A percentile compares a stretch with the other conserved stretches of the same genome.
Evolutionary conservation across 2,888 invertebrate species (phyloP).

Genomic region (Nasonia oneida): DNA sequence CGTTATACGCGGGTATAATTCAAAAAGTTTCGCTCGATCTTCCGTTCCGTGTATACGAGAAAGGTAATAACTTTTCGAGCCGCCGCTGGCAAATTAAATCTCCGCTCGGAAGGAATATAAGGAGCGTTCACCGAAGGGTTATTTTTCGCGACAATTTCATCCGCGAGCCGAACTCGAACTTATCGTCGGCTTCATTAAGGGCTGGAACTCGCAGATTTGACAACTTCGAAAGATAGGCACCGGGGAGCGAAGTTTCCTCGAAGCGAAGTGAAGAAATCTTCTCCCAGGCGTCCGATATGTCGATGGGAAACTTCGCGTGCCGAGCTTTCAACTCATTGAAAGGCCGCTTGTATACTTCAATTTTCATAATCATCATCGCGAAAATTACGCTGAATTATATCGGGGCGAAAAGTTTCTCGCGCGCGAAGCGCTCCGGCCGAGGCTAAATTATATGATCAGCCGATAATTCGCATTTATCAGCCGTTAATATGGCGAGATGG

Average conservation of each 20-base stretch:
- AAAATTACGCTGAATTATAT: conserved; percentile 48
- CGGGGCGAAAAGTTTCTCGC: not conserved
- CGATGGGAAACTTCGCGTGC: conserved; percentile 16
- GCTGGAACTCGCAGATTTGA: conserved; percentile 53
- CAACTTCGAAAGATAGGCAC: conserved; percentile 19
- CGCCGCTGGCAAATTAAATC: conserved; percentile 4
- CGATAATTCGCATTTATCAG: not conserved
- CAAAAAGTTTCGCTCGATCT: not conserved
- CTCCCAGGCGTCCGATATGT: conserved; percentile 9
- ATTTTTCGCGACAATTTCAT: conserved; percentile 18
- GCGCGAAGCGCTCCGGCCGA: not conserved
- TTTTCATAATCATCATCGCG: conserved; percentile 51
- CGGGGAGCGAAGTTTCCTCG: conserved; percentile 26
- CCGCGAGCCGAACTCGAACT: conserved; percentile 5
- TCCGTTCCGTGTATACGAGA: not conserved
- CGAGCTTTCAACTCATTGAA: conserved; percentile 39
- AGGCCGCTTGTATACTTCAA: conserved; percentile 36
- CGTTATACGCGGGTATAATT: conserved; percentile 9
- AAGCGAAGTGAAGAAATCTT: conserved; percentile 34
- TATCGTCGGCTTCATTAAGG: conserved; percentile 51
- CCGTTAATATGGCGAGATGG: no score
- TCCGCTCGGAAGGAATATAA: not conserved
- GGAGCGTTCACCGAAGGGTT: not conserved
- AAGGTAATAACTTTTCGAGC: not conserved
- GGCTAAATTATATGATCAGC: conserved; percentile 1